Conservation (phyloP, 2,113 vertebrate species). For the Electrona antarctica region DNA sequence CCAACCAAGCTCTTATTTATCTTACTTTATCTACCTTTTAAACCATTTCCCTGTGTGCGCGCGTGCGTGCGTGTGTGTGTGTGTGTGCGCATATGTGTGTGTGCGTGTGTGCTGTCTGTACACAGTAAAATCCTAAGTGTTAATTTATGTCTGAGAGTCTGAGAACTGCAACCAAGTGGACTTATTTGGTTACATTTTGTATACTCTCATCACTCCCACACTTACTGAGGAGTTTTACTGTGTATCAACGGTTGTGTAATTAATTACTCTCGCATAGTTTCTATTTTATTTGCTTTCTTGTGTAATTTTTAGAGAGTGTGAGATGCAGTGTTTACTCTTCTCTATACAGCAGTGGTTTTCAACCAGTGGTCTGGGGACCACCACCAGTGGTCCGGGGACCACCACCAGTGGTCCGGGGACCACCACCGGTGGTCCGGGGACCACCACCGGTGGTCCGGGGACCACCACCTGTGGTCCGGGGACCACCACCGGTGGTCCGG, state of each 20-base stretch:
- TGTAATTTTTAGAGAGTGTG: neutral
- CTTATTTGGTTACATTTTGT: neutral
- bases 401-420: too few relatives aligned
- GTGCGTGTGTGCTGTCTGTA: neutral
- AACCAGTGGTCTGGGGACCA: too few relatives aligned
- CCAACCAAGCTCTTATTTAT: neutral
- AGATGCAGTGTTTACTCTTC: neutral
- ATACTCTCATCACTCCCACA: slow-evolving; percentile 9
- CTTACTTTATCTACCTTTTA: neutral
- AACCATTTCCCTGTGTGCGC: neutral
- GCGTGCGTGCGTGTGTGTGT: slow-evolving; percentile 3
- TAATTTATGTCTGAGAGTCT: neutral
- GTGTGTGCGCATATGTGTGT: slow-evolving; percentile 1
- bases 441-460: too few relatives aligned
- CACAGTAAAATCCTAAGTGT: neutral
- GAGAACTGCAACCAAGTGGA: neutral
- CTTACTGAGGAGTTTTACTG: too few relatives aligned
- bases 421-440: too few relatives aligned
- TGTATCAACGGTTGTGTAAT: too few relatives aligned
- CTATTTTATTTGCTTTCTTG: neutral
- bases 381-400: too few relatives aligned
- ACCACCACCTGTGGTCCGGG: too few relatives aligned
- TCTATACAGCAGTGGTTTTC: neutral
- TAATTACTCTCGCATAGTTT: neutral
- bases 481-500: too few relatives aligned